phyloP scores from a whole-genome alignment of 2,113 vertebrate species.

The Ciconia boyciana region DNA sequence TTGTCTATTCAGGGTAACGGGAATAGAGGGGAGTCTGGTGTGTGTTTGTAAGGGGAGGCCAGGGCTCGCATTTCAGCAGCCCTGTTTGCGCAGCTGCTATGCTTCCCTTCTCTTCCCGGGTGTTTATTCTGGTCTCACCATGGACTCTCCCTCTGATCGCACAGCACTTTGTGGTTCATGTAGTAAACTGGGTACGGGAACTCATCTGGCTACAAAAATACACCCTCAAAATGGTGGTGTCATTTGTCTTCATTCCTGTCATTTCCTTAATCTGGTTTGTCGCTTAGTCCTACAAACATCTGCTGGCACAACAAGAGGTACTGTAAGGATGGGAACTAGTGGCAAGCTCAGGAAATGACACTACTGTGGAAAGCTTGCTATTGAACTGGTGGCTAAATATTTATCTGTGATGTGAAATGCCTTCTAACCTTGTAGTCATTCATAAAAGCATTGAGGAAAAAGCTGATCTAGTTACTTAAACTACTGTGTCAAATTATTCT shows the following conservation, averaged over 20 bases:
- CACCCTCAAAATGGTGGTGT: neutral
- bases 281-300: neutral
- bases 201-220: neutral
- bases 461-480: neutral
- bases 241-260: neutral
- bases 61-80: neutral
- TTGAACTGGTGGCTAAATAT: neutral
- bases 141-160: neutral
- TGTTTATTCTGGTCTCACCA: neutral
- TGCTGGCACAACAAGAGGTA: neutral
- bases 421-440: neutral
- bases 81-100: neutral
- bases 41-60: neutral
- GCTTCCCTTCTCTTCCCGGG: neutral
- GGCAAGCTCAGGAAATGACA: neutral
- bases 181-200: neutral
- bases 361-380: neutral
- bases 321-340: neutral
- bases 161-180: accelerated
- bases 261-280: neutral
- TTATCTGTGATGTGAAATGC: neutral
- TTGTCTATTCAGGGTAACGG: neutral
- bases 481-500: neutral
- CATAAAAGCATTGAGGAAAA: neutral
- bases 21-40: neutral